Percentiles rank a stretch among this genome's conserved stretches.
Evolutionary conservation across 1,140 invertebrate genomes (phyloP).

Genomic region (Bombus waltoni): DNA sequence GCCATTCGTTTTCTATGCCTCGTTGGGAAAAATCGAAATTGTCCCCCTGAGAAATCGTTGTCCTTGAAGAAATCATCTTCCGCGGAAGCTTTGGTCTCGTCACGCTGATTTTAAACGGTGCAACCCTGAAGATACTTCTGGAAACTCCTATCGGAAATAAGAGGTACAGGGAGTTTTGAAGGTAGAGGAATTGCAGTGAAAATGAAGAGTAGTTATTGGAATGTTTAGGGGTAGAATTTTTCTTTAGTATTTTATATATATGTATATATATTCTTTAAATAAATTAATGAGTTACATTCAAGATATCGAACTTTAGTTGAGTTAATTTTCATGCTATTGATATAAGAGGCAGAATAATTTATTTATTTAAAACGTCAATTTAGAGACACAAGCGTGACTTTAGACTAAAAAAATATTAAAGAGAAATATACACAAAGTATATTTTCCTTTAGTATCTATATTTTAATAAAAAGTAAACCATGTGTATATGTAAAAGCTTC

Average conservation of each 20-base stretch:
- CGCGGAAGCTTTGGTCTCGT: conserved; percentile 49
- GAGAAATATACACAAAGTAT: too few relatives aligned
- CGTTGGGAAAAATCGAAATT: background rate
- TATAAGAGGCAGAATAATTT: too few relatives aligned
- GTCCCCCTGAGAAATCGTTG: conserved; percentile 56
- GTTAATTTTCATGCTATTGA: background rate
- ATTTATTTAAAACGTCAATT: too few relatives aligned
- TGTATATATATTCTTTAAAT: background rate
- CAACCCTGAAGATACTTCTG: background rate
- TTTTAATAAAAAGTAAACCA: too few relatives aligned
- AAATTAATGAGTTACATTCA: background rate
- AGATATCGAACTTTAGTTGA: background rate
- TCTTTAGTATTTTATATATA: too few relatives aligned
- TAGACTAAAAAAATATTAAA: too few relatives aligned
- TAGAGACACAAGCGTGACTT: too few relatives aligned
- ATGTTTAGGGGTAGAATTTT: background rate
- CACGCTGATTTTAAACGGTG: conserved; percentile 51
- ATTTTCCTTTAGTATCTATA: too few relatives aligned
- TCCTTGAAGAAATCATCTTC: conserved; percentile 69
- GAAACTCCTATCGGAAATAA: background rate
- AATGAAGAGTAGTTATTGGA: background rate
- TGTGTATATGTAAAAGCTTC: background rate
- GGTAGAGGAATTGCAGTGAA: background rate
- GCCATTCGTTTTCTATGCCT: background rate
- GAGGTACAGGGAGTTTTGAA: too few relatives aligned